Evolutionary conservation across 2,888 invertebrate genomes (phyloP).

Genomic region (Aleiodes testaceus): DNA sequence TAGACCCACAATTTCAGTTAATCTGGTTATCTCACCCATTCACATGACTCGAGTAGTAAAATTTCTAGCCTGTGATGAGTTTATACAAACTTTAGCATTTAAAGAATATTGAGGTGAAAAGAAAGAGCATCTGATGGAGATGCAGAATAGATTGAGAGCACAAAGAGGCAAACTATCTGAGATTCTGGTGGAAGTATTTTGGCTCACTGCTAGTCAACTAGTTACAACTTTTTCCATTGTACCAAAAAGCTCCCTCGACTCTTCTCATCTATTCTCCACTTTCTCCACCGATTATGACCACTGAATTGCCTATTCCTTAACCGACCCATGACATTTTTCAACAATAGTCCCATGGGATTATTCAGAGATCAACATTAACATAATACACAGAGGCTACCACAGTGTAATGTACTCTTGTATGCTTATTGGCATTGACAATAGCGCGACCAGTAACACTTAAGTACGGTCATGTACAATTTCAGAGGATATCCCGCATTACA

Average conservation of each 20-base stretch:
- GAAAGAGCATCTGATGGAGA: not conserved
- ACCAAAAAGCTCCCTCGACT: no score
- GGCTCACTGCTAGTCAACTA: constrained; percentile 54
- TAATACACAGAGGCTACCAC: not conserved
- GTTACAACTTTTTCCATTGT: constrained; percentile 62
- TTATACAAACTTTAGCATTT: constrained; percentile 15
- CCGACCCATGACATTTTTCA: no score
- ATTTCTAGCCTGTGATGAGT: not conserved
- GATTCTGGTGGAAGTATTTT: constrained; percentile 48
- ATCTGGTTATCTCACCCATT: not conserved
- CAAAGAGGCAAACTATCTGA: constrained; percentile 34
- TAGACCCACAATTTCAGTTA: constrained; percentile 35
- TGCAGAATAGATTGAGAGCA: constrained; percentile 32
- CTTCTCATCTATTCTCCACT: no score
- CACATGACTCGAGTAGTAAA: not conserved
- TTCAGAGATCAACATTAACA: not conserved
- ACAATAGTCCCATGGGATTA: no score
- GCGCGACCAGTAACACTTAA: constrained; percentile 30
- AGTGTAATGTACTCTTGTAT: constrained; percentile 2
- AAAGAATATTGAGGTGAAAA: constrained; percentile 5
- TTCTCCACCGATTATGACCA: no score
- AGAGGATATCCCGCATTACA: constrained; percentile 65
- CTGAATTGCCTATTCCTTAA: no score
- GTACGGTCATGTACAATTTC: constrained; percentile 60
- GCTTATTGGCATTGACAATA: constrained; percentile 27